Evolutionary conservation across 2,113 vertebrate species (phyloP), one percentile per base, ranked within the genome.

Genomic region (Columba janthina): DNA sequence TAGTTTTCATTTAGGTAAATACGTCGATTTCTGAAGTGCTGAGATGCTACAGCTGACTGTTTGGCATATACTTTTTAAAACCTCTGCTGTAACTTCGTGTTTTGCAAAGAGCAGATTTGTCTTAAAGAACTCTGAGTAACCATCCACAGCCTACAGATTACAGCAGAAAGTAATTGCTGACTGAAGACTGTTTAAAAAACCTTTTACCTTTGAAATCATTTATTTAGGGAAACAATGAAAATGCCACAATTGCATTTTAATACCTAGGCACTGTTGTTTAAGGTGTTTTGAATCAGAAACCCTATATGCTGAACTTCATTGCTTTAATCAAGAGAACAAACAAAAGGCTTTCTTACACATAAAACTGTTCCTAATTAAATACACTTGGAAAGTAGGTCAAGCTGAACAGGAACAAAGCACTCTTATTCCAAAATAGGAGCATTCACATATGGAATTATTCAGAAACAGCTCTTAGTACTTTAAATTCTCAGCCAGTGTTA

Each of bases 321-420:
- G 65, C 83, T 94, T 86, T 89, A 87, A 92, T 72, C 44, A 87
- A 75, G 58, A 81, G 75, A 88, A 38, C 46, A 85, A 92, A 96
- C 87, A 93, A 91, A 94, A 94, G 85, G 82, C 71, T 85, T 97
- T 87, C 85, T 95, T 96, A 83, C 46, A 83, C 58, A 61, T 91
- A 90, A 88, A 94, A 88, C 84, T 85, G 50, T 83, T 95, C 62
- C 78, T 95, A 84, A 93, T 88, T 93, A 93, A 93, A 94, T 72
- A 70, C 67, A 88, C 67, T 85, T 69, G 54, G 74, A 96, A 97
- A 96, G 36, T 95, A 71, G 93, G 94, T 94, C 96, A 97, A 72
- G 78, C 90, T 95, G 85, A 94, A 85, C 48, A 78, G 74, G 58
- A 95, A 95, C 92, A 95, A 96, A 91, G 90, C 74, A 61, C 62